Evolutionary conservation across 2,888 invertebrate species (phyloP), one percentile per base, ranked within the genome.

Genomic region (Perithous albicinctus): DNA sequence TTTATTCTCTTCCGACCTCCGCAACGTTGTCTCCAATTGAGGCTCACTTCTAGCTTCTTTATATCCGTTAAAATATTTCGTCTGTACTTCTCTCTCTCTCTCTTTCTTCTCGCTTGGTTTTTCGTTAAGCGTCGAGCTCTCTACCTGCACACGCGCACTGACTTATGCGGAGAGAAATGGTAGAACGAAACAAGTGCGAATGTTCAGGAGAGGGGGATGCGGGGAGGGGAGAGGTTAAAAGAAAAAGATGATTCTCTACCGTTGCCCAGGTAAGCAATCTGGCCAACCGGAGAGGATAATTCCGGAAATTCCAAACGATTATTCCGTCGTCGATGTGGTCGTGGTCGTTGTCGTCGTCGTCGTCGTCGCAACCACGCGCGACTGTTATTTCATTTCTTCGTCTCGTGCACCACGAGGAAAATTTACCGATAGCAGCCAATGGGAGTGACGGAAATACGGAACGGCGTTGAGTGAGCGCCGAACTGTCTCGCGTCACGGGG

Each of bases 401-500:
- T 51, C n/a, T 29, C 35, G 43, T 15, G 72, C 10, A 15, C 26
- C 48, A 51, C 77, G 70, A 70, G 70, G 70, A 46, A 35, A 56
- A 43, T 43, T 18, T 23, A n/a, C n/a, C 18, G 29, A 10, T 43
- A 29, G n/a, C 18, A 29, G 56, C 18, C 73, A 59, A 59, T 41
- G 32, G 74, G 82, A 82, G 76, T 67, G 66, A 67, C 72, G 82
- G 78, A 78, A n/a, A 75, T 82, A 41, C 72, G 78, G 78, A 78
- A 78, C 78, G 78, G 66, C 78, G 70, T 43, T 20, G 64, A 75
- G 54, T 56, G 76, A 66, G 78, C 76, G 82, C 76, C 82, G 63
- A 76, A 76, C 73, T 80, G 83, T 83, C 80, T 83, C 83, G 77
- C 69, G 83, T 83, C 80, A 78, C 80, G 80, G 74, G n/a, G 69